A percentile compares a stretch with the other conserved stretches of the same genome.
These are phyloP conservation scores for Arrhopalites spinosus DNA, from an alignment of 2,888 invertebrate genomes.

Conservation along the genomic window DNA sequence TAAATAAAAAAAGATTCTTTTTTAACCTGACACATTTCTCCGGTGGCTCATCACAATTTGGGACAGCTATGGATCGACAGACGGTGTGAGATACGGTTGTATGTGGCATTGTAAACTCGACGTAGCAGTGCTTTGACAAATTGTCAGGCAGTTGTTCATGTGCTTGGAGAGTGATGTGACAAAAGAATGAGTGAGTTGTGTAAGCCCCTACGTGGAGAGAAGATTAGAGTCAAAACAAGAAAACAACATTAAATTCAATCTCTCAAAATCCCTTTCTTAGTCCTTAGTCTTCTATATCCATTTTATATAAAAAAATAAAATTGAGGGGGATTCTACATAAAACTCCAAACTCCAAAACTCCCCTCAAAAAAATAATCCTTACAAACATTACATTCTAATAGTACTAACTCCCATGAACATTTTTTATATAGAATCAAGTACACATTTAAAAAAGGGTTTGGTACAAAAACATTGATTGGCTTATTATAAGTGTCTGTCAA, in stretches of 20 bases:
- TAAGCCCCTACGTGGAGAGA: slow-evolving; percentile 78
- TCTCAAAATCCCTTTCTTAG: neutral
- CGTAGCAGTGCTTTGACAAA: slow-evolving; percentile 83
- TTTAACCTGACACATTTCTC: slow-evolving; percentile 88
- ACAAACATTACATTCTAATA: too few species aligned
- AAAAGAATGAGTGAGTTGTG: slow-evolving; percentile 93
- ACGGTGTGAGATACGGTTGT: slow-evolving; percentile 93
- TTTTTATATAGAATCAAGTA: too few species aligned
- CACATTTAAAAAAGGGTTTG: too few species aligned
- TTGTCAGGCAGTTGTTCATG: slow-evolving; percentile 97
- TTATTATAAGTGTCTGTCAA: neutral
- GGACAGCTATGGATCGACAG: slow-evolving; percentile 84
- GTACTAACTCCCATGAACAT: too few species aligned
- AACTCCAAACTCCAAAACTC: too few species aligned
- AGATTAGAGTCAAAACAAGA: neutral
- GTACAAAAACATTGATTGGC: neutral
- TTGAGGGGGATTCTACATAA: too few species aligned
- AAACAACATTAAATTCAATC: neutral
- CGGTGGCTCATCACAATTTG: slow-evolving; percentile 82
- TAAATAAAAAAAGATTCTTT: too few species aligned
- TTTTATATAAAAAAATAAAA: too few species aligned
- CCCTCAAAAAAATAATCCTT: too few species aligned
- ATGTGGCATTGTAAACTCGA: slow-evolving; percentile 98
- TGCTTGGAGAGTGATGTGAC: slow-evolving; percentile 91
- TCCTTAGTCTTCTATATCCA: too few species aligned